Evolutionary conservation across 1,140 invertebrate species (phyloP), one percentile per base, ranked within the genome.

Genomic region (Musca vetustissima): DNA sequence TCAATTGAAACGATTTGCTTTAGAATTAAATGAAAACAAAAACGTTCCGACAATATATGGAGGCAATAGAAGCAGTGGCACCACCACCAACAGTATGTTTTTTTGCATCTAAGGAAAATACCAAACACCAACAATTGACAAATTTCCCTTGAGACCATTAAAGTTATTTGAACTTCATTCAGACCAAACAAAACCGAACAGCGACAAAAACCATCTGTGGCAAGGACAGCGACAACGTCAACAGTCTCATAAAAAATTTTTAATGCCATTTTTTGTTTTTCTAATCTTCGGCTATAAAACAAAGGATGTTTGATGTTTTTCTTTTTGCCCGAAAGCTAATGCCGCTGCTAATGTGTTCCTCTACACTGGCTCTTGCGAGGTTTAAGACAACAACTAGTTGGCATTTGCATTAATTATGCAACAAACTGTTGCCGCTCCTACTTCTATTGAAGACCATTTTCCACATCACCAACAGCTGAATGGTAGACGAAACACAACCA

Each of bases 381-480:
- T 28, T 61, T 61, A 36, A 43, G 13, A 43, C 36, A 8, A 43
- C 11, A 49, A 65, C 49, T 25, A 22, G 9, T 65, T 19, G 49
- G 49, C 6, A 50, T 65, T 65, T 65, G 15, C 43, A 65, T 65
- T 65, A 65, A 65, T 65, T 65, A 49, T 64, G 57, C 67, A 69
- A 52, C 61, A 69, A 28, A 43, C 57, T 52, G 64, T 36, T 64
- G 48, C 48, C 19, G 24, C 47, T 7, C 3, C 28, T 32, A 9
- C 9, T 32, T 3, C 9, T 32, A 2, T 43, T 1, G 36, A 43
- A 43, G 7, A 43, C 6, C 11, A 43, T 43, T 13, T 8, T 43
- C 11, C 6, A 8, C 28, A 28, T 4, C 28, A 28, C 28, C 28
- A 28, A 28, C 28, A 32, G 28, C 6, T 43, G 36, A 43, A 11